Evolutionary conservation across 2,113 vertebrate species (phyloP), one percentile per base, ranked within the genome.

Genomic region (Holacanthus passer): DNA sequence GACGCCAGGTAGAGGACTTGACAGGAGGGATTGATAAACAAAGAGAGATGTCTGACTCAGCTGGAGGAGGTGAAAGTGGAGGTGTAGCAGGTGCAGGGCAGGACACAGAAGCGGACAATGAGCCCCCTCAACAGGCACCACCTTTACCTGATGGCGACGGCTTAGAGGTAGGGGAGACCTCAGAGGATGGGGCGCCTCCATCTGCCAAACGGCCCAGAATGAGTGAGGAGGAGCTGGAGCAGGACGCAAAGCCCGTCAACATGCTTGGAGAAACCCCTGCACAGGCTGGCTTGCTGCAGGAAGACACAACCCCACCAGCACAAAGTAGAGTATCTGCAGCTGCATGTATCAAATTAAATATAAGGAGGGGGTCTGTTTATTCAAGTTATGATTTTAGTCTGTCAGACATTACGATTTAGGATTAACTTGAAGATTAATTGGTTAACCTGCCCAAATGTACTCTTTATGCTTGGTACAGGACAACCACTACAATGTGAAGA

Each of bases 61-160:
- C 71, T 45, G 86, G 66, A 52, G 75, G 64, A 0, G 64, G 81
- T 35, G 92, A 92, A 47, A 71, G 78, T 0, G 90, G 73, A 56
- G 85, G 84, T 17, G 85, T 63, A 31, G 56, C 71, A 9, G 82
- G 63, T 3, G 37, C 75, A 2, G 92, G 77, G 16, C 92, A 86
- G 77, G 93, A 92, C 16, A 50, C 87, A 7, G 93, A 95, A 20
- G 87, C 83, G 2, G 94, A 94, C 7, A 84, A 32, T 3, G 94
- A 95, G 55, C 91, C 94, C 8, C 91, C 93, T 62, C 91, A 87
- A 47, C 82, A 63, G 35, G 72, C 7, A 7, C 69, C 58, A 45
- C 27, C 55, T 39, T 7, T 16, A 32, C 45, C 56, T 27, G 73
- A 58, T 13, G 50, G 9, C 27, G 88, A 71, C 5, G 0, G 4